Evolutionary conservation across 2,113 vertebrate species (phyloP).

Genomic region (Leptosomus discolor): DNA sequence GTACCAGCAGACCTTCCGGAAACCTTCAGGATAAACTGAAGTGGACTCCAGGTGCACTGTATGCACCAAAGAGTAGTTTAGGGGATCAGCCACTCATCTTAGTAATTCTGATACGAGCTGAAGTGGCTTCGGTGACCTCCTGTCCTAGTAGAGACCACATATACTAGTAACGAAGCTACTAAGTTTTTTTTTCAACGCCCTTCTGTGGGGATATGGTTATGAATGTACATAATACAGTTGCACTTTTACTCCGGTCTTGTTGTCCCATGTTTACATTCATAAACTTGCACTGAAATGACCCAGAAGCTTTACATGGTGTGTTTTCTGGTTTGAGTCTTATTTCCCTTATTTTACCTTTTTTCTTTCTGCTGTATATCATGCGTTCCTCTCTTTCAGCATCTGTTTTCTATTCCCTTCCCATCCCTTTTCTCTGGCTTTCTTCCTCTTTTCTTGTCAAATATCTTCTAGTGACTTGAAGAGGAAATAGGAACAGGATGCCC

Average conservation of each 20-base stretch:
- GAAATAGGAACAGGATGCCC: slow-evolving; percentile 31
- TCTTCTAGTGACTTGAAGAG: not conserved
- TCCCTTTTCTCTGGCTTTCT: not conserved
- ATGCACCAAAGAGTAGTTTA: not conserved
- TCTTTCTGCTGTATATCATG: not conserved
- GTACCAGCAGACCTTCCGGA: not conserved
- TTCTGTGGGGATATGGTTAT: not conserved
- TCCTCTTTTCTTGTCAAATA: slow-evolving; percentile 39
- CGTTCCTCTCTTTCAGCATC: not conserved
- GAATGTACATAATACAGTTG: not conserved
- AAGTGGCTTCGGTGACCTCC: not conserved
- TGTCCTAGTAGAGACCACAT: not conserved
- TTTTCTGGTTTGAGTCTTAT: not conserved
- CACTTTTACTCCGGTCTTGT: not conserved
- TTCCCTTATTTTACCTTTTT: not conserved
- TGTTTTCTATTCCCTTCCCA: slow-evolving; percentile 42
- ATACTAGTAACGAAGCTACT: not conserved
- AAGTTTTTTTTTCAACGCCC: fast-evolving
- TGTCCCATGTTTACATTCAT: not conserved
- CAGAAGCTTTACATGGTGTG: not conserved
- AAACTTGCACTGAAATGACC: not conserved
- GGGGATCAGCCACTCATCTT: too few relatives aligned
- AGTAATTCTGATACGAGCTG: not conserved
- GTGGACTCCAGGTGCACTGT: fast-evolving
- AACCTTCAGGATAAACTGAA: not conserved